These are phyloP conservation scores for Drosophila vallismaia DNA, from an alignment of 2,888 invertebrate species.

Conservation along the genomic window DNA sequence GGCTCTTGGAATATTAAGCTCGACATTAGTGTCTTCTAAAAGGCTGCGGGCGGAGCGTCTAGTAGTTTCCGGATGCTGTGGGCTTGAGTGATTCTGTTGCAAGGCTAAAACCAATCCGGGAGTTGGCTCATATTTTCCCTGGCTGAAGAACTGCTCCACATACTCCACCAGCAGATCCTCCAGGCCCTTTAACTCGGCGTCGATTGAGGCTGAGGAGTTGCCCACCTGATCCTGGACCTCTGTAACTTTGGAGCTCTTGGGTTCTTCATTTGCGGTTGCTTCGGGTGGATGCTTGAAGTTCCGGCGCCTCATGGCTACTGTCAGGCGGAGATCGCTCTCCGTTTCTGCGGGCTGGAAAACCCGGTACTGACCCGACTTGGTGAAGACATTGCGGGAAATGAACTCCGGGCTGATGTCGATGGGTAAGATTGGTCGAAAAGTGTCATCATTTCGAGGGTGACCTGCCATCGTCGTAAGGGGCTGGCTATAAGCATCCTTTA, in stretches of 20 bases:
- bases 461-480: slow-evolving; percentile 63
- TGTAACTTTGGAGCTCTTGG: not conserved
- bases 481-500: slow-evolving; percentile 56
- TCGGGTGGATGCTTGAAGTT: slow-evolving; percentile 43
- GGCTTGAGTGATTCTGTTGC: slow-evolving; percentile 75
- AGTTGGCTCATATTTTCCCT: slow-evolving; percentile 76
- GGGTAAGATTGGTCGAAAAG: slow-evolving; percentile 79
- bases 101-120: slow-evolving; percentile 75
- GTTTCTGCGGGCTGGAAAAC: slow-evolving; percentile 78
- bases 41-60: slow-evolving; percentile 85
- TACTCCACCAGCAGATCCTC: slow-evolving; percentile 78
- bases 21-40: slow-evolving; percentile 81
- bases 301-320: slow-evolving; percentile 52
- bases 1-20: slow-evolving; percentile 87
- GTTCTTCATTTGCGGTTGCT: not conserved
- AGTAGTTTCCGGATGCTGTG: slow-evolving; percentile 81
- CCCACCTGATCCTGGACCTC: not conserved
- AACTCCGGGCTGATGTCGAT: slow-evolving; percentile 71
- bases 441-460: slow-evolving; percentile 59
- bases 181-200: slow-evolving; percentile 69
- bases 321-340: slow-evolving; percentile 73
- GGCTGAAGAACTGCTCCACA: slow-evolving; percentile 72
- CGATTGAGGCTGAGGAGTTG: slow-evolving; percentile 36
- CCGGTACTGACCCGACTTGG: slow-evolving; percentile 80
- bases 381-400: slow-evolving; percentile 79